These are phyloP conservation scores for Anoplophora glabripennis DNA, from an alignment of 1,140 invertebrate species.

Conservation along the genomic window DNA sequence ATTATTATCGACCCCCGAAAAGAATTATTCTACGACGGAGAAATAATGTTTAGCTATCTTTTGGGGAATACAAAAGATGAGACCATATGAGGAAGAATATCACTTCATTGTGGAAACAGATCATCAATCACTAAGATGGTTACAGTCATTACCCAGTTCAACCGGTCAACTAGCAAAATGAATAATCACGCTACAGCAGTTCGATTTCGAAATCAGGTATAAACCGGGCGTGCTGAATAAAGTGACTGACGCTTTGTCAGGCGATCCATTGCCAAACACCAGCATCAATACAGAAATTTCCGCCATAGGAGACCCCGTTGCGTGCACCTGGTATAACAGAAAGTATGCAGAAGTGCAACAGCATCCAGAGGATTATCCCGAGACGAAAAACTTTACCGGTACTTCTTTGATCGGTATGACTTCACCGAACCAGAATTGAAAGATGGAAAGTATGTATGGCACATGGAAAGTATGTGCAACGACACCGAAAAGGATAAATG, in stretches of 20 bases:
- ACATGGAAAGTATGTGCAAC: conserved; percentile 28
- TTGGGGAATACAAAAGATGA: too few species aligned
- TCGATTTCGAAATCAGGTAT: conserved; percentile 45
- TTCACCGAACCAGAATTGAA: not conserved
- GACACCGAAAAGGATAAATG: not conserved
- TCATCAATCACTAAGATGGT: conserved; percentile 49
- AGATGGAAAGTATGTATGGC: not conserved
- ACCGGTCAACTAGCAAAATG: conserved; percentile 50
- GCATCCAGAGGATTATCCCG: not conserved
- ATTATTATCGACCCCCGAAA: too few species aligned
- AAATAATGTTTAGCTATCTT: conserved; percentile 50
- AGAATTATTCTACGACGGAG: conserved; percentile 50
- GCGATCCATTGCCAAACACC: too few species aligned
- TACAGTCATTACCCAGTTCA: conserved; percentile 48
- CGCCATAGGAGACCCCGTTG: conserved; percentile 15
- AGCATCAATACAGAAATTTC: too few species aligned
- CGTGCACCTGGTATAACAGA: conserved; percentile 9
- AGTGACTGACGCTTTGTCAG: too few species aligned
- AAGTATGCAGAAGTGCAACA: conserved; percentile 3
- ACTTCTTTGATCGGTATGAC: not conserved
- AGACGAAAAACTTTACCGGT: conserved; percentile 17
- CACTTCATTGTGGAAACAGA: conserved; percentile 52
- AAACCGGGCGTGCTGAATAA: conserved; percentile 40
- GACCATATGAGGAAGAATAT: conserved; percentile 47
- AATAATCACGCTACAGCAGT: too few species aligned